Percentiles rank a stretch among this genome's conserved stretches.
Evolutionary conservation across 2,113 vertebrate genomes (phyloP).

Genomic region (Poicephalus gulielmi): DNA sequence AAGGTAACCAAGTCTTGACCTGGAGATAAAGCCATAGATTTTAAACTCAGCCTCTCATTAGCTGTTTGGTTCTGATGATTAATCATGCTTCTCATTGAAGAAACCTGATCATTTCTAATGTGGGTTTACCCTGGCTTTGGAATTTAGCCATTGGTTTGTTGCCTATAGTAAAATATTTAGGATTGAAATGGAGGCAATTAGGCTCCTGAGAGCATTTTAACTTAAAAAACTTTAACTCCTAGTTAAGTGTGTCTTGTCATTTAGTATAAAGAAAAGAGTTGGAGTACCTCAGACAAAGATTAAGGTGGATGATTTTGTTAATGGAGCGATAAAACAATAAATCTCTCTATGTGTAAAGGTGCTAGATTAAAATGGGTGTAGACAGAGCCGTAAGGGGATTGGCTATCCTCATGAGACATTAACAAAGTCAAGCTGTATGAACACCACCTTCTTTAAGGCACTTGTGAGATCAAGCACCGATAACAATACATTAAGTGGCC

Average conservation of each 20-base stretch:
- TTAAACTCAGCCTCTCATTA: neutral
- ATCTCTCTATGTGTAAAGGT: neutral
- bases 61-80: neutral
- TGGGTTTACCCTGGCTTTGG: slow-evolving; percentile 49
- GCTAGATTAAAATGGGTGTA: slow-evolving; percentile 19
- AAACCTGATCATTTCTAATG: slow-evolving; percentile 30
- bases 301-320: neutral
- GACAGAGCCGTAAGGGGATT: neutral
- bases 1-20: slow-evolving; percentile 17
- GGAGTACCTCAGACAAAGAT: neutral
- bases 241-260: neutral
- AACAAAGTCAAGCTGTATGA: neutral
- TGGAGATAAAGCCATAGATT: neutral
- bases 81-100: slow-evolving; percentile 10
- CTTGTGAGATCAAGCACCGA: slow-evolving; percentile 10
- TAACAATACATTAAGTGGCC: neutral
- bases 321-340: slow-evolving; percentile 20
- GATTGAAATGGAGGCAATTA: slow-evolving; percentile 9
- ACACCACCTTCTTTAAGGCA: neutral
- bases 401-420: neutral
- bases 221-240: neutral
- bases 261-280: neutral
- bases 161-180: slow-evolving; percentile 31
- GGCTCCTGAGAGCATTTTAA: slow-evolving; percentile 16
- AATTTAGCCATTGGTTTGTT: slow-evolving; percentile 41